phyloP scores from a whole-genome alignment of 2,888 invertebrate genomes.

The Epiblema foenella region DNA sequence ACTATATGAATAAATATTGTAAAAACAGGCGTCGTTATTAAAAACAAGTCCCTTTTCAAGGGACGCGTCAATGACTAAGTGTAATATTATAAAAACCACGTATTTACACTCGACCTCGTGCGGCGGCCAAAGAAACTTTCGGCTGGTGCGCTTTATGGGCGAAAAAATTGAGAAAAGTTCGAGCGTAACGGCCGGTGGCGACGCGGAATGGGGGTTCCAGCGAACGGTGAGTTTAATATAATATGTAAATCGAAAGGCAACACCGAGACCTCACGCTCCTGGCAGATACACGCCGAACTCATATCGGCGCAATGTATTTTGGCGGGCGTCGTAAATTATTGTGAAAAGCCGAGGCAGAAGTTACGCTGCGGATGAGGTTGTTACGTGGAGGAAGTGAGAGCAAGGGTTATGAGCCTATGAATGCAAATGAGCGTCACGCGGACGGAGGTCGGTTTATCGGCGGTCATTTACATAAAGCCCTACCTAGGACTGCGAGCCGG shows the following conservation, averaged over 20 bases:
- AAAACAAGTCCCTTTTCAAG: conserved; percentile 68
- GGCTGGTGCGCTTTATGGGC: conserved; percentile 82
- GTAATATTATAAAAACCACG: conserved; percentile 82
- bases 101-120: conserved; percentile 83
- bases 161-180: conserved; percentile 85
- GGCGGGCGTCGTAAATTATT: conserved; percentile 82
- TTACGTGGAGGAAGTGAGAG: conserved; percentile 72
- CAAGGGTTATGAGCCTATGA: conserved; percentile 84
- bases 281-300: conserved; percentile 64
- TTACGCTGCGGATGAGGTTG: conserved; percentile 73
- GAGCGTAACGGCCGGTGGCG: conserved; percentile 82
- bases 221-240: conserved; percentile 81
- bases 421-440: conserved; percentile 82
- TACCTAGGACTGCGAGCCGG: conserved; percentile 58
- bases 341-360: conserved; percentile 77
- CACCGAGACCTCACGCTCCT: conserved; percentile 74
- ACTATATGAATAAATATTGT: conserved; percentile 27
- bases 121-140: conserved; percentile 78
- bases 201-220: conserved; percentile 68
- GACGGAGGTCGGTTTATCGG: conserved; percentile 78
- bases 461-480: conserved; percentile 80
- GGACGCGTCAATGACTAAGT: conserved; percentile 78
- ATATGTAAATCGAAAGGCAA: conserved; percentile 83
- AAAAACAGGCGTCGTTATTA: conserved; percentile 64
- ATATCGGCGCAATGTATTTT: conserved; percentile 80